phyloP scores from a whole-genome alignment of 2,888 invertebrate genomes.

The Drosophila bunnanda region DNA sequence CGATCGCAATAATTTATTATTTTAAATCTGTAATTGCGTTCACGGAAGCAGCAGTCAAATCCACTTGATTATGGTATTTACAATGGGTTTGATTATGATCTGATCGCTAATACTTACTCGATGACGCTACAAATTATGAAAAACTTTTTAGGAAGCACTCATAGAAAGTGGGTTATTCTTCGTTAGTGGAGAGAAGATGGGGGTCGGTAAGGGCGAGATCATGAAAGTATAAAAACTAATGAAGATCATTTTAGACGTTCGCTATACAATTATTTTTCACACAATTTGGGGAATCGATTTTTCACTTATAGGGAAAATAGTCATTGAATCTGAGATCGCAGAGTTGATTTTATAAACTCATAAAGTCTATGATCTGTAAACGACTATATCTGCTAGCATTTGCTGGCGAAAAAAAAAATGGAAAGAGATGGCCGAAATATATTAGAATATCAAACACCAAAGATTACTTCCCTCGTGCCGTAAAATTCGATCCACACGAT shows the following conservation, averaged over 20 bases:
- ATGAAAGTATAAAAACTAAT: conserved; percentile 33
- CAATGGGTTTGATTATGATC: conserved; percentile 14
- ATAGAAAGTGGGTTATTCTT: conserved; percentile 14
- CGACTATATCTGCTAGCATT: no score
- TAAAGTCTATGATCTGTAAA: no score
- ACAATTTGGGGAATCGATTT: not conserved
- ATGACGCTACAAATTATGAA: conserved; percentile 25
- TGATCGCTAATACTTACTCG: conserved; percentile 31
- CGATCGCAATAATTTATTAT: conserved; percentile 9
- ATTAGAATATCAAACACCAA: not conserved
- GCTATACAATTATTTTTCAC: not conserved
- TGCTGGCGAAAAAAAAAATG: no score
- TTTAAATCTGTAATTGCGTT: conserved; percentile 6
- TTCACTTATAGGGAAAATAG: not conserved
- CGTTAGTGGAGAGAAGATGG: conserved; percentile 14
- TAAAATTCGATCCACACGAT: not conserved
- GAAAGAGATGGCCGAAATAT: not conserved
- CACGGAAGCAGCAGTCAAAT: conserved; percentile 29
- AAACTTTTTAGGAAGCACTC: conserved; percentile 6
- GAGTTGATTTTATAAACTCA: no score
- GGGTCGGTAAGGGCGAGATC: conserved; percentile 14
- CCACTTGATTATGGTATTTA: conserved; percentile 20
- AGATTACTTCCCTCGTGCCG: not conserved
- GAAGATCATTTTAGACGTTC: not conserved
- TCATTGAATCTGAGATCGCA: not conserved